Percentiles rank a stretch among this genome's conserved stretches.
Evolutionary conservation across 2,113 vertebrate species (phyloP).

Genomic region (Heterotis niloticus): DNA sequence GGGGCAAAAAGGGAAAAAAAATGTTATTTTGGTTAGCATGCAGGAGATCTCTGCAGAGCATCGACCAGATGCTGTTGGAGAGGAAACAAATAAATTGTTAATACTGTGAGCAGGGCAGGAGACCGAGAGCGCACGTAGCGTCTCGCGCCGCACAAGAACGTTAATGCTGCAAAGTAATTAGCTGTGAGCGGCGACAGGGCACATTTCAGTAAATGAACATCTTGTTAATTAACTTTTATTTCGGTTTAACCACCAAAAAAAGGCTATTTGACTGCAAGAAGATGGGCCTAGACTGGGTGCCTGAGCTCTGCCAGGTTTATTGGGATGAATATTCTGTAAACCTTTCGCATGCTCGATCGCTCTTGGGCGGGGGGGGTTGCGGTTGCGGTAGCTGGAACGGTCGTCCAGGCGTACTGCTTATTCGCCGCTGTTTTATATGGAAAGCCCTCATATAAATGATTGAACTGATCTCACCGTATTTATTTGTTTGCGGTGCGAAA

Average conservation of each 20-base stretch:
- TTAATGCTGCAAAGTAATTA: constrained; percentile 6
- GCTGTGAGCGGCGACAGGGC: neutral
- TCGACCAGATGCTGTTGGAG: neutral
- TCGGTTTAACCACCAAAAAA: constrained; percentile 15
- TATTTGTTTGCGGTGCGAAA: too few relatives aligned
- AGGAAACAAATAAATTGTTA: constrained; percentile 13
- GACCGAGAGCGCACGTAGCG: neutral
- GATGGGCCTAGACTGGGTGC: neutral
- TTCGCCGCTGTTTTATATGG: neutral
- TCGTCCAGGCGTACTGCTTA: neutral
- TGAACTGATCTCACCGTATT: too few relatives aligned
- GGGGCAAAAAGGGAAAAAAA: neutral
- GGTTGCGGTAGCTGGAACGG: neutral
- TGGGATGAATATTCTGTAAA: neutral
- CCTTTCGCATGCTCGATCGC: constrained; percentile 1
- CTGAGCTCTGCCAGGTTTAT: neutral
- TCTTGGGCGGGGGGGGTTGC: neutral
- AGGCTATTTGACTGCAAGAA: neutral
- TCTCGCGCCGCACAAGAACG: neutral
- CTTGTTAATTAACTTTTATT: constrained; percentile 17
- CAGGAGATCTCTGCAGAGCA: neutral
- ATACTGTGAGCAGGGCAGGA: neutral
- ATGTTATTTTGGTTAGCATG: neutral
- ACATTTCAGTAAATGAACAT: neutral
- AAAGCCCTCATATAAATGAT: neutral